phyloP scores from a whole-genome alignment of 2,113 vertebrate genomes.

The Sylvilagus bachmani region DNA sequence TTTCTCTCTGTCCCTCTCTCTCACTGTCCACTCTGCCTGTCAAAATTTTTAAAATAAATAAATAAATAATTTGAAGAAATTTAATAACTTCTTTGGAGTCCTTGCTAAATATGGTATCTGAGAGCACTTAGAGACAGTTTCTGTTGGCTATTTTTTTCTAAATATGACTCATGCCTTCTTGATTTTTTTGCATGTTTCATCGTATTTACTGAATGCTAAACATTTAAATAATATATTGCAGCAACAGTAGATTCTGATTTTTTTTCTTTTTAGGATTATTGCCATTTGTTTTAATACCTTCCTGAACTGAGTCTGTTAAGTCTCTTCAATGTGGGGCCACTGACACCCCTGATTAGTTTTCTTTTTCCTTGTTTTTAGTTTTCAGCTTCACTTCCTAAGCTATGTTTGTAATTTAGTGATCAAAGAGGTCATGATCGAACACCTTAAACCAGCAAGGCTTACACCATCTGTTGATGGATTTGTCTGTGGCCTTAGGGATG shows the following conservation, averaged over 20 bases:
- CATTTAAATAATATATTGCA: not conserved
- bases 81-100: conserved; percentile 36
- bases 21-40: too few relatives aligned
- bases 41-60: too few relatives aligned
- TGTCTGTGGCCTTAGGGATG: not conserved
- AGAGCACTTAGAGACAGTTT: not conserved
- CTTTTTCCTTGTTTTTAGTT: not conserved
- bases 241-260: not conserved
- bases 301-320: not conserved
- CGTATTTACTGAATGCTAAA: not conserved
- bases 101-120: not conserved
- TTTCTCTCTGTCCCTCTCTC: too few relatives aligned
- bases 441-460: not conserved
- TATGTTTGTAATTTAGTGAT: not conserved
- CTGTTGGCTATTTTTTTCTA: conserved; percentile 4
- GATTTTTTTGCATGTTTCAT: not conserved
- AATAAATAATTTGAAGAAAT: conserved; percentile 5
- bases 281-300: conserved; percentile 24
- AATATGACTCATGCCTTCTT: not conserved
- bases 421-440: not conserved
- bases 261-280: not conserved
- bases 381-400: not conserved
- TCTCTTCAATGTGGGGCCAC: not conserved
- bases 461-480: not conserved
- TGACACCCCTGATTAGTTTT: not conserved